These are phyloP conservation scores for Alcedo quadribrachys DNA, from an alignment of 2,797 vertebrate species.

Conservation along the genomic window DNA sequence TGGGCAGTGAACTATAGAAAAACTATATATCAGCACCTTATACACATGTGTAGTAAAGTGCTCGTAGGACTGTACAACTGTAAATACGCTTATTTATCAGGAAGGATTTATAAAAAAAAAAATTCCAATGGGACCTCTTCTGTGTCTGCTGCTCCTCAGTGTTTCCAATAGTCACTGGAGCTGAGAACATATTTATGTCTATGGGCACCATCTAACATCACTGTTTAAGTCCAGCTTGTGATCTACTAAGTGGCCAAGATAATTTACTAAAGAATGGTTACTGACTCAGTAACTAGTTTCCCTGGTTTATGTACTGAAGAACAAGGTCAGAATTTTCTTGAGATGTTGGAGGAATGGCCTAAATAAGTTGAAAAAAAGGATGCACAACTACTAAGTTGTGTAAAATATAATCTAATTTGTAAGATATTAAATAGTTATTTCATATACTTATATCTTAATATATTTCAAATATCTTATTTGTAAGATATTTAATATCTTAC, in stretches of 20 bases:
- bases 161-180: background rate
- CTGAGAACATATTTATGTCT: fast-evolving
- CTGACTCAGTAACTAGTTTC: background rate
- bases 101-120: background rate
- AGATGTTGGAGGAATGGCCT: background rate
- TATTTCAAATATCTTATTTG: background rate
- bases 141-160: background rate
- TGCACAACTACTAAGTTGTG: background rate
- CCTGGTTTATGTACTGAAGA: background rate
- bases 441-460: background rate
- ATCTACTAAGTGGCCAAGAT: background rate
- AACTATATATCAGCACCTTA: background rate
- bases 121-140: background rate
- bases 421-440: conserved; percentile 8
- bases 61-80: background rate
- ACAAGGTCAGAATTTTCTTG: background rate
- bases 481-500: conserved; percentile 5
- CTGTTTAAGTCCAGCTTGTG: background rate
- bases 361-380: background rate
- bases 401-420: conserved; percentile 37
- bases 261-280: background rate
- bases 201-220: background rate
- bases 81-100: background rate
- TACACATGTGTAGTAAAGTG: fast-evolving
- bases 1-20: background rate